Base-by-base conservation (phyloP, 2,888 invertebrate genomes). In the Acronicta alni region DNA sequence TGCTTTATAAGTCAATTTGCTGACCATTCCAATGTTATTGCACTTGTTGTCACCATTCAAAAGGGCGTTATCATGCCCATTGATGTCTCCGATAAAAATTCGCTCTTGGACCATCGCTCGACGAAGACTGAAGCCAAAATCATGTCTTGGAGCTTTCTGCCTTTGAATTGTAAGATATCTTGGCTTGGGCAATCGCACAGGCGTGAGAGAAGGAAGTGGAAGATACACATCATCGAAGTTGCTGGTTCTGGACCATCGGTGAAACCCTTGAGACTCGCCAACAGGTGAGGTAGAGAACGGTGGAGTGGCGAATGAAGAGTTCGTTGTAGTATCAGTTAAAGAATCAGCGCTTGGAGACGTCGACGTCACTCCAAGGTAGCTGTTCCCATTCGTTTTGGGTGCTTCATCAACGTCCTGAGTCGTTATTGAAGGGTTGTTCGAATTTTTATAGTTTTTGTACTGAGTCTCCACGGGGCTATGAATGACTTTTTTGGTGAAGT, bases 121-220 rank as follows among this genome's bases (percentile, higher is more conserved):
- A 7, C 99, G 96, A 68, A 99, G 93, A 66, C 98, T 98, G 83
- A 99, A 99, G 0, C 99, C 99, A 86, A 99, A 99, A 89, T 99
- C 99, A 72, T 97, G 98, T 56, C 97, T 95, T 0, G 98, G 97
- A 42, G 97, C 96, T 73, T 97, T 97, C 82, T 97, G 97, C 3
- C 97, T 93, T 74, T 96, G 96, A 67, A 99, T 97, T 0, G 96
- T 96, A 49, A 99, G 90, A 47, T 96, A 95, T 69, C 98, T 95
- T 1, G 98, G 96, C 63, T 96, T 95, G 6, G 97, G 97, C 57
- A 97, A 86, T 71, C 95, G 95, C 65, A 97, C 94, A 26, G 96
- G 95, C 69, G 95, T 95, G 49, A 97, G 95, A 20, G 96, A 95
- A 14, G 97, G 97, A 70, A 97, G 88, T 16, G 97, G 97, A 76